phyloP scores from a whole-genome alignment of 2,888 invertebrate genomes.

The Fragum fragum region DNA sequence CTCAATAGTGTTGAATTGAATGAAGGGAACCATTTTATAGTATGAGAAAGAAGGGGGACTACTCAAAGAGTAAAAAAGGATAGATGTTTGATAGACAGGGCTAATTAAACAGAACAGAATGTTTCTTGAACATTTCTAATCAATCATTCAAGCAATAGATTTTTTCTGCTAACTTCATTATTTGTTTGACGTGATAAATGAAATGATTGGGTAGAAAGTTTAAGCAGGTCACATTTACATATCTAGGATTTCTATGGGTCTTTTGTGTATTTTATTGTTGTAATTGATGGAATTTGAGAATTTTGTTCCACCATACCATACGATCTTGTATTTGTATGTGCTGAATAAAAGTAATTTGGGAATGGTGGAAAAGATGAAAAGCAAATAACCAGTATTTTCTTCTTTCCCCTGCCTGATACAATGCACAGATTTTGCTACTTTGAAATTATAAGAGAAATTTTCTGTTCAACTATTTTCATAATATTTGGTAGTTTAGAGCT shows the following conservation, averaged over 20 bases:
- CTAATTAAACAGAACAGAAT: background rate
- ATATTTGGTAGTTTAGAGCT: no score
- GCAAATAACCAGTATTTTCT: no score
- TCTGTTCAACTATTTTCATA: no score
- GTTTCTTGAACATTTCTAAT: background rate
- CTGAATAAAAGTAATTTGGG: no score
- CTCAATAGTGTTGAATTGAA: no score
- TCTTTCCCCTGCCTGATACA: no score
- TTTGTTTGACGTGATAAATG: conserved; percentile 1
- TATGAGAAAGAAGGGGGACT: no score
- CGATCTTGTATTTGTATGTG: no score
- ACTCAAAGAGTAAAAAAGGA: background rate
- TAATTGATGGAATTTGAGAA: background rate
- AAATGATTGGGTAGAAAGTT: background rate
- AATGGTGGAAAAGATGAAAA: no score
- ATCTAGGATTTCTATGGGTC: background rate
- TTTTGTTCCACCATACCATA: background rate
- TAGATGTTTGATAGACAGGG: conserved; percentile 2
- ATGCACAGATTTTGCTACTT: no score
- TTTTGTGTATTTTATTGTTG: background rate
- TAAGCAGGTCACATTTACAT: background rate
- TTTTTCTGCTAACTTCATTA: background rate
- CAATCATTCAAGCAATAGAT: conserved; percentile 3
- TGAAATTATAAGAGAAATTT: no score
- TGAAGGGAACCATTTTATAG: no score